These are phyloP conservation scores for Stenurella melanura DNA, from an alignment of 2,888 invertebrate species.

Conservation along the genomic window DNA sequence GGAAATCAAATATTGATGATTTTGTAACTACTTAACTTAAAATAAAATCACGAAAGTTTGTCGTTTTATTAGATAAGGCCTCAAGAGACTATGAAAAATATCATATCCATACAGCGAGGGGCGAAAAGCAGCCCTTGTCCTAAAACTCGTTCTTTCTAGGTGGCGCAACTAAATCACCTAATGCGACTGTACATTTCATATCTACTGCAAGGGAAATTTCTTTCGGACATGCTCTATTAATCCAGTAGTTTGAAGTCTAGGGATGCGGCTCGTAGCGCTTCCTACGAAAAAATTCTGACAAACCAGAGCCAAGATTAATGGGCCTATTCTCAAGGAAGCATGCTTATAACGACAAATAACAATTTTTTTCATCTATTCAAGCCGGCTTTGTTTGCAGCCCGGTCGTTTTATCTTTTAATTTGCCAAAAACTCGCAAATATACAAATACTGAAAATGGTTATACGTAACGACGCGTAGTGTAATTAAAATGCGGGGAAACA, in stretches of 20 bases:
- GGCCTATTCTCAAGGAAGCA: slow-evolving; percentile 27
- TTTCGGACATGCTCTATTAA: slow-evolving; percentile 42
- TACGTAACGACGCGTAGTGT: background rate
- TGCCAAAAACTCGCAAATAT: background rate
- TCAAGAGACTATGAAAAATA: too few species aligned
- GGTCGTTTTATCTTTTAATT: slow-evolving; percentile 4
- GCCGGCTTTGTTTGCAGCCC: slow-evolving; percentile 14
- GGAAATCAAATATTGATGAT: too few species aligned
- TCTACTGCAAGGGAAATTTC: slow-evolving; percentile 27
- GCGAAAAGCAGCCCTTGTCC: too few species aligned
- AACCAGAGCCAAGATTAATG: slow-evolving; percentile 40
- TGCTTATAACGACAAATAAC: slow-evolving; percentile 43
- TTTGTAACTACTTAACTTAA: too few species aligned
- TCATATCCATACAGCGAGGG: too few species aligned
- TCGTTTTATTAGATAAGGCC: too few species aligned
- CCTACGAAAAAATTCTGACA: slow-evolving; percentile 35
- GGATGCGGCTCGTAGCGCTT: slow-evolving; percentile 20
- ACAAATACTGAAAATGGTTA: background rate
- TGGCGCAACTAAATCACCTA: background rate
- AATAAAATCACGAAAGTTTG: too few species aligned
- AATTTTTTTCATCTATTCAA: slow-evolving; percentile 25
- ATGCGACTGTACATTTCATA: background rate
- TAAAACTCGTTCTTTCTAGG: background rate
- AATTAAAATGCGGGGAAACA: slow-evolving; percentile 4
- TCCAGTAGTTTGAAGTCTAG: slow-evolving; percentile 32